These are phyloP conservation scores for Heterotilapia buettikoferi DNA, from an alignment of 2,113 vertebrate genomes.

Conservation along the genomic window DNA sequence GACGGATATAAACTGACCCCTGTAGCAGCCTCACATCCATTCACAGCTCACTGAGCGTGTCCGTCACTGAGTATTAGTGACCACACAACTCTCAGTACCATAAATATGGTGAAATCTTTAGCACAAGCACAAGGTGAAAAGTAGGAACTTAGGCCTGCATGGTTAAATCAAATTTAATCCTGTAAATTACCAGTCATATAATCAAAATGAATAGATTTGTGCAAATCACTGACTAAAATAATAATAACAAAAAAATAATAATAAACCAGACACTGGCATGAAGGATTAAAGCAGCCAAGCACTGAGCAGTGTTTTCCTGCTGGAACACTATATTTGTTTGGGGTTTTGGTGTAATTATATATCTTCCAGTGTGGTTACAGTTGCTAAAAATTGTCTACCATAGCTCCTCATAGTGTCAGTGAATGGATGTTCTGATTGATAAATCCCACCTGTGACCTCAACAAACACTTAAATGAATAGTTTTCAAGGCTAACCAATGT, in stretches of 20 bases:
- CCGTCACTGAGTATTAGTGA: neutral
- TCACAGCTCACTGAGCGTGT: neutral
- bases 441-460: neutral
- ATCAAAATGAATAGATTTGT: neutral
- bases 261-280: neutral
- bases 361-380: neutral
- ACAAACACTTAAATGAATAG: neutral
- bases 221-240: neutral
- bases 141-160: neutral
- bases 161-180: neutral
- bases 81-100: neutral
- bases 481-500: neutral
- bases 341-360: neutral
- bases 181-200: accelerated
- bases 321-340: neutral
- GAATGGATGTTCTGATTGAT: neutral
- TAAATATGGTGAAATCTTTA: neutral
- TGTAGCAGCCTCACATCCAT: neutral
- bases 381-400: neutral
- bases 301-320: neutral
- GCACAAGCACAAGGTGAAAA: neutral
- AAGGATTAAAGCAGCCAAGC: neutral
- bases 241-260: neutral
- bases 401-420: neutral
- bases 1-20: neutral